phyloP scores from a whole-genome alignment of 2,113 vertebrate species.

The Pan troglodytes region NHGRI_mPanTro3-v2.1_pri NC_072413.2:82788001-82788500 shows the following conservation, averaged over 20 bases:
- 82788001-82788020: not conserved
- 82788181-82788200: rapidly evolving
- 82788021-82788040: not conserved
- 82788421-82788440: not conserved
- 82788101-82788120: too few relatives aligned
- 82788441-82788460: not conserved
- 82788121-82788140: not conserved
- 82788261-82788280: not conserved
- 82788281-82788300: not conserved
- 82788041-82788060: not conserved
- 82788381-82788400: not conserved
- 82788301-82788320: not conserved
- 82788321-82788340: not conserved
- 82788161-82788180: not conserved
- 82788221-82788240: not conserved
- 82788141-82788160: not conserved
- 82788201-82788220: not conserved
- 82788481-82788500: not conserved
- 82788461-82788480: not conserved
- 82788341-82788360: not conserved
- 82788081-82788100: not conserved
- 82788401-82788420: not conserved
- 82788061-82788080: not conserved
- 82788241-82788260: too few relatives aligned
- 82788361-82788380: not conserved